Evolutionary conservation across 2,113 vertebrate genomes (phyloP).

Genomic region (Xyliphius kryptos): DNA sequence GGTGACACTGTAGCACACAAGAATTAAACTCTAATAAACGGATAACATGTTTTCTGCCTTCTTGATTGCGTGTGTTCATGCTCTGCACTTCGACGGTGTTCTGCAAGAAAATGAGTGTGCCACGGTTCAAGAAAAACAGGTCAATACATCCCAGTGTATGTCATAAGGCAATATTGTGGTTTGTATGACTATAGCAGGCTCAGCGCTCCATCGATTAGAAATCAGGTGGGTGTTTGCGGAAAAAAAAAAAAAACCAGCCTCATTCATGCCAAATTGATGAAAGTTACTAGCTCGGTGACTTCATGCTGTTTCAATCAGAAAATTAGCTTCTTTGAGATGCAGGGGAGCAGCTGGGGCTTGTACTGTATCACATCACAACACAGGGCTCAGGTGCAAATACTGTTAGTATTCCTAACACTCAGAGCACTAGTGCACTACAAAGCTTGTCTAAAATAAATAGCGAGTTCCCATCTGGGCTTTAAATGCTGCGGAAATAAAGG

Average conservation of each 20-base stretch:
- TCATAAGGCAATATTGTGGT: conserved; percentile 57
- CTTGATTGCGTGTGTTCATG: too few relatives aligned
- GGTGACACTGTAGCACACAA: too few relatives aligned
- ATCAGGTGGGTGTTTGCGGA: conserved; percentile 50
- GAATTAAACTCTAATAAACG: too few relatives aligned
- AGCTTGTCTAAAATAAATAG: not conserved
- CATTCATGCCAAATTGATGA: conserved; percentile 55
- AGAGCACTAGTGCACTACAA: conserved; percentile 3
- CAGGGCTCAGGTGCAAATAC: conserved; percentile 9
- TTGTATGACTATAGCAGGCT: conserved; percentile 60
- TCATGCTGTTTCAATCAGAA: conserved; percentile 29
- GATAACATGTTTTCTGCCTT: too few relatives aligned
- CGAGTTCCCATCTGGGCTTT: conserved; percentile 4
- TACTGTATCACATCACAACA: conserved; percentile 9
- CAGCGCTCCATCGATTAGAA: conserved; percentile 59
- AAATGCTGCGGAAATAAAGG: conserved; percentile 8
- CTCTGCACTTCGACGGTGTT: too few relatives aligned
- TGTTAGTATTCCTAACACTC: conserved; percentile 5
- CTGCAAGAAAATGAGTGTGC: conserved; percentile 54
- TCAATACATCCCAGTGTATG: conserved; percentile 62
- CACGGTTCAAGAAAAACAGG: conserved; percentile 56
- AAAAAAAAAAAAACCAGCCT: conserved; percentile 42
- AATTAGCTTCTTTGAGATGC: conserved; percentile 25
- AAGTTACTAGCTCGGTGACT: conserved; percentile 34
- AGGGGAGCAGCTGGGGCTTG: conserved; percentile 19